Percentiles rank a stretch among this genome's conserved stretches.
Conservation (phyloP, 2,797 vertebrate genomes). For the Pangasius sanitwongsei region DNA sequence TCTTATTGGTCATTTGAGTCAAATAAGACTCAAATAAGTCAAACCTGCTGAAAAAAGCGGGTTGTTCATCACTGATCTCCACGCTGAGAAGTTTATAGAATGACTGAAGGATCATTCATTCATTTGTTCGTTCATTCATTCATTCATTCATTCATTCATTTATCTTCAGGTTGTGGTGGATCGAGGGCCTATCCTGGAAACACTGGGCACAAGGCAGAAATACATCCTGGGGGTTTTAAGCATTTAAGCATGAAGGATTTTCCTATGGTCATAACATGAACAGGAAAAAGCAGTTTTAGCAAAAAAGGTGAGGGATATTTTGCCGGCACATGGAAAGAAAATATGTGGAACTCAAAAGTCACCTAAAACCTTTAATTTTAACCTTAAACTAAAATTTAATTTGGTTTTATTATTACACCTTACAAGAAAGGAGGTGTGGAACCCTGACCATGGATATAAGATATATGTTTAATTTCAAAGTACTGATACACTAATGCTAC, state of each 20-base stretch:
- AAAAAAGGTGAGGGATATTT: background rate
- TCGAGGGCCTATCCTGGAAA: too few species aligned
- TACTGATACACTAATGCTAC: background rate
- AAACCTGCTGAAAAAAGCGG: background rate
- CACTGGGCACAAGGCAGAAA: too few species aligned
- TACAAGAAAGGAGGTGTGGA: background rate
- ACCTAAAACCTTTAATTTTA: background rate
- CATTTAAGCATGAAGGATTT: too few species aligned
- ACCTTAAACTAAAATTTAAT: background rate
- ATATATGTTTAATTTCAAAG: background rate
- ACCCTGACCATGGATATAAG: background rate
- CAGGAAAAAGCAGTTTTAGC: too few species aligned
- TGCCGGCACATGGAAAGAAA: too few species aligned
- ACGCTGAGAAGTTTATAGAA: background rate
- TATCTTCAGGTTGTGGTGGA: too few species aligned
- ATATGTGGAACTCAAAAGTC: too few species aligned
- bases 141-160: too few species aligned
- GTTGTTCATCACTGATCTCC: background rate
- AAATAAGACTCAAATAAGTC: background rate
- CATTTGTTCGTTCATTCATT: too few species aligned
- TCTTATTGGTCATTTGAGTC: background rate
- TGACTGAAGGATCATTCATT: background rate
- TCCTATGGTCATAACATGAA: too few species aligned
- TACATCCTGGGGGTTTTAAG: too few species aligned
- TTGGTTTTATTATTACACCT: background rate